Percentiles rank a stretch among this genome's conserved stretches.
These are phyloP conservation scores for Potamilus streckersoni DNA, from an alignment of 1,140 invertebrate genomes.

Conservation along the genomic window DNA sequence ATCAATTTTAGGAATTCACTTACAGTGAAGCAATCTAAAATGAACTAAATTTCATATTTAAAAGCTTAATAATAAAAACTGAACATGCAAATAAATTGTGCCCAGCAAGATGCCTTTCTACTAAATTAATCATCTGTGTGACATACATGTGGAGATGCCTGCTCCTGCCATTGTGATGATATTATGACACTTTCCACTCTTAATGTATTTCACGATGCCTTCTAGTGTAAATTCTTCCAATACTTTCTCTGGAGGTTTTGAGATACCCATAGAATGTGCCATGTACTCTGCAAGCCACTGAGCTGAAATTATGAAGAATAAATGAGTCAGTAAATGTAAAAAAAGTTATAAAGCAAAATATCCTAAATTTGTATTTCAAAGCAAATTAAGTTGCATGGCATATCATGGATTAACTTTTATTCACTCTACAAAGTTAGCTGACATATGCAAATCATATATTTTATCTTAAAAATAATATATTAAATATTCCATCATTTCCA, in stretches of 20 bases:
- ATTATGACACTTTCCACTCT: constrained; percentile 81
- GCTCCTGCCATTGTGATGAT: constrained; percentile 94
- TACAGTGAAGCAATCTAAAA: background rate
- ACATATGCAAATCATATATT: too few relatives aligned
- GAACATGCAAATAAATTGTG: background rate
- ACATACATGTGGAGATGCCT: constrained; percentile 93
- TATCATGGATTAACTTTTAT: too few relatives aligned
- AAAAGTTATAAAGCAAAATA: too few relatives aligned
- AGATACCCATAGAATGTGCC: too few relatives aligned
- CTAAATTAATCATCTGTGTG: constrained; percentile 2
- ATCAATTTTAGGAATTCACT: background rate
- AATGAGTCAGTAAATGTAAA: too few relatives aligned
- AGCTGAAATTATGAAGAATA: too few relatives aligned
- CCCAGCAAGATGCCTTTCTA: background rate
- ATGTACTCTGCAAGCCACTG: too few relatives aligned
- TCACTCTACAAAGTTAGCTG: too few relatives aligned
- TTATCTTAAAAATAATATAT: too few relatives aligned
- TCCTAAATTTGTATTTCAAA: too few relatives aligned
- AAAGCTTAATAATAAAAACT: background rate
- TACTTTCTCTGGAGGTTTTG: constrained; percentile 6
- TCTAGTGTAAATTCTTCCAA: constrained; percentile 70
- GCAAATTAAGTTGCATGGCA: too few relatives aligned
- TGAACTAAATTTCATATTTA: background rate
- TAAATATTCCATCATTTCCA: too few relatives aligned
- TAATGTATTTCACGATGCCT: constrained; percentile 79